Evolutionary conservation across 2,888 invertebrate species (phyloP), one percentile per base, ranked within the genome.

Genomic region (Rhagium mordax): DNA sequence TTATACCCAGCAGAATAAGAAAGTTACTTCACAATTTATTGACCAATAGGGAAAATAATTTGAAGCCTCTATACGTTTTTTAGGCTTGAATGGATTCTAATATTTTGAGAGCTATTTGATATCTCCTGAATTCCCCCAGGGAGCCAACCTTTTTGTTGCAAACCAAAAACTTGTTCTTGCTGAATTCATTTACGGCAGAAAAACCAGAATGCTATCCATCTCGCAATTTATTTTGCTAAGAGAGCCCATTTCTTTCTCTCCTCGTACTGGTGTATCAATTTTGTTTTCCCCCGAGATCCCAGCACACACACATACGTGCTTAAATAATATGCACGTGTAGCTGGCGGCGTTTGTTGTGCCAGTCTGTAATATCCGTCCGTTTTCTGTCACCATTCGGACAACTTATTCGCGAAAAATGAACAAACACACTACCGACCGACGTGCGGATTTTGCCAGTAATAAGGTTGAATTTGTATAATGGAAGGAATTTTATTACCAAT

Each of bases 371-470:
- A 7, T 60, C 6, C 60, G 27, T 60, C 29, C 29, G 13, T 60
- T 60, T 60, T 27, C 60, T 60, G 60, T 60, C 60, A 60, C n/a
- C 60, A 8, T 60, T 41, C 29, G n/a, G 27, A 60, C n/a, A 41
- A 60, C 60, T 60, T 41, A 60, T 21, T 60, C 29, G 18, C 29
- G 27, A 60, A 60, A 13, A 60, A 21, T 21, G 24, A 73, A 29
- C 29, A 29, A 29, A 29, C 8, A 29, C 29, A 29, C 4, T 29
- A 29, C 29, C n/a, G n/a, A 6, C 6, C 3, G 29, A 29, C 29
- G 29, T 29, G 3, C 29, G 29, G 7, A 29, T 29, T 29, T 29
- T 8, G 6, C 4, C 8, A 29, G 8, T 29, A 29, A 29, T 8
- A 1, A 29, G 7, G 29, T 8, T 29, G 29, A n/a, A n/a, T n/a